Percentiles rank a stretch among this genome's conserved stretches.
Conservation (phyloP, 2,113 vertebrate genomes). For the Helogale parvula region DNA sequence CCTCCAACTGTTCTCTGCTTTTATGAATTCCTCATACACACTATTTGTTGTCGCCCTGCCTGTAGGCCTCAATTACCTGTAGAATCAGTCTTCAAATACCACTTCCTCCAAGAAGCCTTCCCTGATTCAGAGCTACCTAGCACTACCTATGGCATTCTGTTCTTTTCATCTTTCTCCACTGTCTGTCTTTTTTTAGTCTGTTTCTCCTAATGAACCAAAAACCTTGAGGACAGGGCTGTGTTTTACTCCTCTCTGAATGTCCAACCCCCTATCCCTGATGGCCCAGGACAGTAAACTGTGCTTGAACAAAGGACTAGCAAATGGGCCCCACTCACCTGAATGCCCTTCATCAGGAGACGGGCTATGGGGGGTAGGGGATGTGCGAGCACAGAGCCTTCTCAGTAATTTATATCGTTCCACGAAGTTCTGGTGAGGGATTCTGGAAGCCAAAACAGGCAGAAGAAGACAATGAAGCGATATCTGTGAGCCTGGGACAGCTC, state of each 20-base stretch:
- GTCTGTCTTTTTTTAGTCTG: background rate
- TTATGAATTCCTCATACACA: background rate
- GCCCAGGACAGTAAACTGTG: background rate
- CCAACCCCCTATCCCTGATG: background rate
- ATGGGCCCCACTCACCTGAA: conserved; percentile 79
- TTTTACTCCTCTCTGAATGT: background rate
- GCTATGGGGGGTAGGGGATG: background rate
- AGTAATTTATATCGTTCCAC: conserved; percentile 90
- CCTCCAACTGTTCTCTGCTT: background rate
- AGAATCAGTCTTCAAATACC: background rate
- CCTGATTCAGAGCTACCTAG: background rate
- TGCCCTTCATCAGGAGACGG: conserved; percentile 4
- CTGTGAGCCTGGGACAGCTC: background rate
- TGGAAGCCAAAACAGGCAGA: conserved; percentile 74
- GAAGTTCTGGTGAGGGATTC: conserved; percentile 92
- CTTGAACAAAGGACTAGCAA: background rate
- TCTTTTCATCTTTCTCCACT: background rate
- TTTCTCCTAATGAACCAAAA: background rate
- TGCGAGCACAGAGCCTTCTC: conserved; percentile 54
- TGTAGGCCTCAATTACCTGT: background rate
- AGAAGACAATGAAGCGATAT: background rate
- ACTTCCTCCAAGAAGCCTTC: background rate
- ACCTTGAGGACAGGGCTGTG: background rate
- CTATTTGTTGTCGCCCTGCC: background rate
- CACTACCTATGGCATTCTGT: background rate